Evolutionary conservation across 2,888 invertebrate genomes (phyloP).

Genomic region (Bibio marci): DNA sequence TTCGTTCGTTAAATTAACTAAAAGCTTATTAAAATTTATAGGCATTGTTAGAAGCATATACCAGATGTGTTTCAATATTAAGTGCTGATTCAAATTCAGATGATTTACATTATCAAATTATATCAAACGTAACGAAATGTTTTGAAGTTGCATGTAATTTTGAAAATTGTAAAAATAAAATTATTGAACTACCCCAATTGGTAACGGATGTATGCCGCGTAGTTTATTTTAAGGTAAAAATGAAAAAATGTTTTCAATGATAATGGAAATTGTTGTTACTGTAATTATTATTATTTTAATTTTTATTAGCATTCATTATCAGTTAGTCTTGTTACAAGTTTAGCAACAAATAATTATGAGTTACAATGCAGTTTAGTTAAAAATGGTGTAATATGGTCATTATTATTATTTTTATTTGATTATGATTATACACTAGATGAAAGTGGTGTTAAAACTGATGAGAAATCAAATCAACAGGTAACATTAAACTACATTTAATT

Average conservation of each 20-base stretch:
- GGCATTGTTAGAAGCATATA: slow-evolving; percentile 75
- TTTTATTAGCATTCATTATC: slow-evolving; percentile 58
- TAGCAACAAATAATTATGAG: slow-evolving; percentile 62
- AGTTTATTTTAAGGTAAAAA: slow-evolving; percentile 60
- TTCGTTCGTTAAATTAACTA: not conserved
- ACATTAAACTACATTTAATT: slow-evolving; percentile 55
- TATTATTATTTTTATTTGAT: slow-evolving; percentile 75
- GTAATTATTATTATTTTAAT: not conserved
- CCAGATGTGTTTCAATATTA: slow-evolving; percentile 85
- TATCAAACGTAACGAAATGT: slow-evolving; percentile 78
- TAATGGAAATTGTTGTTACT: not conserved
- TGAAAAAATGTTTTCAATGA: not conserved
- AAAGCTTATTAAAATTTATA: not conserved
- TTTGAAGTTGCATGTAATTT: slow-evolving; percentile 94
- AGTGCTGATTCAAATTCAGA: slow-evolving; percentile 56
- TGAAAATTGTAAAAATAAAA: slow-evolving; percentile 70
- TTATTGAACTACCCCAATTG: slow-evolving; percentile 75
- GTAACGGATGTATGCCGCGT: slow-evolving; percentile 74
- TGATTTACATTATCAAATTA: slow-evolving; percentile 79
- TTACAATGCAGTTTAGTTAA: slow-evolving; percentile 72
- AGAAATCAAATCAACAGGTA: slow-evolving; percentile 67
- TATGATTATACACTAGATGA: slow-evolving; percentile 97
- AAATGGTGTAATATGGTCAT: slow-evolving; percentile 81
- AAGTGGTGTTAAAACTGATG: slow-evolving; percentile 76
- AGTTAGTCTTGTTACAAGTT: slow-evolving; percentile 75